Evolutionary conservation across 2,888 invertebrate genomes (phyloP), one percentile per base, ranked within the genome.

Genomic region (Corbicula japonica): DNA sequence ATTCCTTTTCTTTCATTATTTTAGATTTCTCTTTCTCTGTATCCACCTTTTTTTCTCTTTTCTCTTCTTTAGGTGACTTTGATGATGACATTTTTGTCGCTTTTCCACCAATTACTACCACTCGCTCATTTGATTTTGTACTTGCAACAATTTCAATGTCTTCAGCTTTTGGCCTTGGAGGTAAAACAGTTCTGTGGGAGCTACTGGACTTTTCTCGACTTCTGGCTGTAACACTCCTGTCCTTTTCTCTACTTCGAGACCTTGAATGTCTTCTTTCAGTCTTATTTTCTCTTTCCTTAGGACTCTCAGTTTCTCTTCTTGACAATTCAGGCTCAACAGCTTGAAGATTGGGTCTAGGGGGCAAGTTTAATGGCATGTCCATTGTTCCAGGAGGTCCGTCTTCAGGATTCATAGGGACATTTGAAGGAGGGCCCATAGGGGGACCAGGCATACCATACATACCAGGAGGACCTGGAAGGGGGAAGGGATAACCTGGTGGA

Each of bases 1-100:
- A 81, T 48, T 87, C 85, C 35, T 80, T 79, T 46, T 89, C 87
- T 63, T 80, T 83, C 6, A 78, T 15, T 3, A 85, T 28, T 58
- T 74, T 83, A 2, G 69, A 32, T 48, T 52, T 73, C 48, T 61
- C 68, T 32, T 68, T 77, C 52, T 52, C 60, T 23, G 30, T 44
- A 60, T 77, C 74, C 10, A 35, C 56, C 30, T 54, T 68, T 18
- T 65, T 66, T 26, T 21, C 28, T 3, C 54, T 68, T 26, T 68
- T 54, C 26, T 28, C 26, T n/a, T 15, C 10, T 28, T 1, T 6
- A 28, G 58, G n/a, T 18, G 34, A 35, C 23, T 58, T 58, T 21
- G 58, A 12, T 1, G 58, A n/a, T 50, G 10, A 46, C 46, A 8
- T 46, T 28, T 56, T 74, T 44, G 26, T 56, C 56, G 23, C 50